phyloP scores from a whole-genome alignment of 2,113 vertebrate species.

The Sebastes schlegelii region DNA sequence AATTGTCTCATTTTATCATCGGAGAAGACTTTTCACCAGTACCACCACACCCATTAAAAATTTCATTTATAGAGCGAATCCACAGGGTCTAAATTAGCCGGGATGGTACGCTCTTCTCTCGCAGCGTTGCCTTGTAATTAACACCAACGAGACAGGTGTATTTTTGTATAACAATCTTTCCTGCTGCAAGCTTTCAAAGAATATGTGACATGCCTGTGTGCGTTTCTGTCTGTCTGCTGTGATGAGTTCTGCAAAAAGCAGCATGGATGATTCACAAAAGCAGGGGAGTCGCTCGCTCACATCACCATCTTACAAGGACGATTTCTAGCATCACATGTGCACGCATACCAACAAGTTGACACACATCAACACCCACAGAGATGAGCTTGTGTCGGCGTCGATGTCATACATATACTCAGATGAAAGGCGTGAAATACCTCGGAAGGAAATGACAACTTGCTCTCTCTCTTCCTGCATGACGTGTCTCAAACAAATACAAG shows the following conservation, averaged over 20 bases:
- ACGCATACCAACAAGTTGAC: slow-evolving; percentile 20
- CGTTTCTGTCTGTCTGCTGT: not conserved
- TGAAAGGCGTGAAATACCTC: slow-evolving; percentile 21
- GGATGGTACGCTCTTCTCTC: not conserved
- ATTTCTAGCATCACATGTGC: slow-evolving; percentile 25
- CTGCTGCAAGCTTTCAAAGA: slow-evolving; percentile 15
- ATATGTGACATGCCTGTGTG: slow-evolving; percentile 4
- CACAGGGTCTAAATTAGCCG: slow-evolving; percentile 6
- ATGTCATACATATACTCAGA: slow-evolving; percentile 18
- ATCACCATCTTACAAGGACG: slow-evolving; percentile 28
- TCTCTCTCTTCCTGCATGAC: slow-evolving; percentile 22
- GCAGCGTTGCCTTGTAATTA: slow-evolving; percentile 16
- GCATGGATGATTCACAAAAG: slow-evolving; percentile 56
- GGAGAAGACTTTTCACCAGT: not conserved
- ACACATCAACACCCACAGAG: slow-evolving; percentile 22
- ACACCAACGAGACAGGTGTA: slow-evolving; percentile 17
- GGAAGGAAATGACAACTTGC: slow-evolving; percentile 25
- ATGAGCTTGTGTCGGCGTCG: slow-evolving; percentile 19
- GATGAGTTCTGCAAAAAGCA: slow-evolving; percentile 17
- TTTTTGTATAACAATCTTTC: slow-evolving; percentile 21
- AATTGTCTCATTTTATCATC: not conserved
- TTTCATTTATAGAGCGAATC: not conserved
- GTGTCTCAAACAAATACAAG: slow-evolving; percentile 28
- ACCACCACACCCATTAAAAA: slow-evolving; percentile 1
- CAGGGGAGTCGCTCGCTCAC: slow-evolving; percentile 20